Base-by-base conservation (phyloP, 2,797 vertebrate species). In the Myotis vivesi region DNA sequence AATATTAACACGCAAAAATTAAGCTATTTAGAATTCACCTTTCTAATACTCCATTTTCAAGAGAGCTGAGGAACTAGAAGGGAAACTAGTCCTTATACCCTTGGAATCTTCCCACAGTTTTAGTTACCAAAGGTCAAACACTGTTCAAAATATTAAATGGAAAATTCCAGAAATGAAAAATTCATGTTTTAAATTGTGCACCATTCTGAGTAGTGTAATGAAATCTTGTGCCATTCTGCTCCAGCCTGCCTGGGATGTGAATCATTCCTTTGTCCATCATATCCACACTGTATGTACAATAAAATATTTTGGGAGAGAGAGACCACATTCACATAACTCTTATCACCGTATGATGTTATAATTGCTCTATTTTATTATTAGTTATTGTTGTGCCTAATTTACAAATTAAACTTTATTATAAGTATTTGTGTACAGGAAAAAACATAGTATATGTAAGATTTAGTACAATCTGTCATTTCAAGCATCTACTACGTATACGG, bases 31-130 rank as follows among this genome's bases (percentile, higher is more conserved):
- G 28, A 93, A 95, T 86, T 85, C 30, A 38, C 41, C 28, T 66
- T 85, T 82, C 46, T 59, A 95, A 66, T 46, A 82, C 28, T 66
- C 69, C 49, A 93, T 79, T 93, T 94, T 89, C 62, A 81, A 91
- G 79, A 94, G 53, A 77, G 22, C 41, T 82, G 4, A 84, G 41
- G 73, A 90, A 90, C 5, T 66, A 71, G 46, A 75, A 81, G 41
- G 23, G 16, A 23, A 62, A 79, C 55, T 59, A 83, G 8, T 16
- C 64, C 49, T 62, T 69, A 83, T 6, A 93, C 36, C 9, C 33
- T 91, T 95, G 86, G 23, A 91, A 81, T 55, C 3, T 59, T 80
- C 55, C 77, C 17, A n/a, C 46, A 25, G 77, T 59, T 80, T 59
- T 55, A 79, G 77, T 41, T 41, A 80, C 36, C 53, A 80, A 80